Evolutionary conservation across 2,797 vertebrate genomes (phyloP), one percentile per base, ranked within the genome.

Genomic region (Coracias cyanogaster): DNA sequence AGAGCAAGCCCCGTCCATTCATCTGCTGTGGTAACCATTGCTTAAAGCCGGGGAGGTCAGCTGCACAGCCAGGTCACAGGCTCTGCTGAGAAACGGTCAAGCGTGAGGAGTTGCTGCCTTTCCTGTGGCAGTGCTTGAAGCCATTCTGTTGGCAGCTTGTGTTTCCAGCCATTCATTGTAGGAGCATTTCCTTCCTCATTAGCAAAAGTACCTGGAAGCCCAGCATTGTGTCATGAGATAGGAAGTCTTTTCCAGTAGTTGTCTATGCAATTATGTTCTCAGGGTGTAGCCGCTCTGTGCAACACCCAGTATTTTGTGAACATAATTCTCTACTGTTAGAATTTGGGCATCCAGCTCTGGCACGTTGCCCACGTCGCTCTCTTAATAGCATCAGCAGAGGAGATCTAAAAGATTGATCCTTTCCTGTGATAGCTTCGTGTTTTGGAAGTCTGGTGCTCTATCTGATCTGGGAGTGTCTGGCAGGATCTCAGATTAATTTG

Each of bases 121-220:
- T 95, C 94, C 92, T 83, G 84, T 80, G 82, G 58, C 62, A 80
- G 77, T 55, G 46, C 94, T 94, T 86, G 93, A 93, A 97, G 83
- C 96, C 61, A 5, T 92, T 95, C 94, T 86, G 49, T 93, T 96
- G 96, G 96, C 96, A 94, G 84, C 84, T 86, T 62, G 28, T 77
- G 92, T 79, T 95, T 96, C 95, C 96, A 83, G 46, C 76, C 67
- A 85, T 88, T 89, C 88, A 89, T 77, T 70, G 76, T 43, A 51
- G 81, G 92, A 96, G 61, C 90, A 66, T 93, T 97, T 97, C 96
- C 96, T 96, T 97, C 96, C 96, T 97, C 94, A 94, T 96, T 89
- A 96, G 78, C 90, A 93, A 92, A 84, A 95, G 93, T 89, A 83
- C 90, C 73, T 74, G 91, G 88, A 96, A 86, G 66, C 67, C 83